Evolutionary conservation across 2,113 vertebrate species (phyloP).

Genomic region (Spea multiplicata): DNA sequence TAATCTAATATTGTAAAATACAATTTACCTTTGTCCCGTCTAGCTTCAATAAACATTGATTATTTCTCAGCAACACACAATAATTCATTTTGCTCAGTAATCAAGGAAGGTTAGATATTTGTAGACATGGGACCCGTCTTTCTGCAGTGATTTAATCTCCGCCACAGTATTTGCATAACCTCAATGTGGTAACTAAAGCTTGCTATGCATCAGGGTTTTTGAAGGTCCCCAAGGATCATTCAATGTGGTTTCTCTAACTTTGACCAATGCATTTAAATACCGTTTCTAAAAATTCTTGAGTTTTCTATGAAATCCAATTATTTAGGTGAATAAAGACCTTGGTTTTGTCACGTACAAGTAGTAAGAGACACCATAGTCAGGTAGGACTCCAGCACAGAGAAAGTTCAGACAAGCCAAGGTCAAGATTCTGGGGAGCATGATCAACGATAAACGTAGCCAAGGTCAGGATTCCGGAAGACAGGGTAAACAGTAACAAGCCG

Average conservation of each 20-base stretch:
- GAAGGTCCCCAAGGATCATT: conserved; percentile 51
- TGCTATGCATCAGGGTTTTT: conserved; percentile 55
- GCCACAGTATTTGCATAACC: conserved; percentile 54
- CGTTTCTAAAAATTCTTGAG: conserved; percentile 63
- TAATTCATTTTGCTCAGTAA: conserved; percentile 59
- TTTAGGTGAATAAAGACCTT: too few species aligned
- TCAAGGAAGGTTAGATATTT: conserved; percentile 56
- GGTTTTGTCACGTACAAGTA: too few species aligned
- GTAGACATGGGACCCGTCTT: conserved; percentile 59
- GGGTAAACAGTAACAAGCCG: too few species aligned
- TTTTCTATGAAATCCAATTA: conserved; percentile 59
- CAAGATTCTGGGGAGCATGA: too few species aligned
- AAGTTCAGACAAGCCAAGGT: too few species aligned
- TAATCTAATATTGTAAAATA: too few species aligned
- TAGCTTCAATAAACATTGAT: conserved; percentile 55
- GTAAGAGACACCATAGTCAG: too few species aligned
- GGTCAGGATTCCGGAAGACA: too few species aligned
- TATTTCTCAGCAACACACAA: conserved; percentile 51
- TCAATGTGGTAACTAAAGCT: conserved; percentile 56
- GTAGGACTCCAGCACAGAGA: too few species aligned
- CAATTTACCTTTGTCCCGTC: conserved; percentile 60
- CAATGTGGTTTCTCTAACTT: conserved; percentile 62
- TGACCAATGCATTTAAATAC: conserved; percentile 60
- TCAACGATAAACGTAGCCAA: too few species aligned
- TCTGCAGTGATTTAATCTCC: conserved; percentile 54